Evolutionary conservation across 1,140 invertebrate genomes (phyloP).

Genomic region (Cheumatopsyche charites): DNA sequence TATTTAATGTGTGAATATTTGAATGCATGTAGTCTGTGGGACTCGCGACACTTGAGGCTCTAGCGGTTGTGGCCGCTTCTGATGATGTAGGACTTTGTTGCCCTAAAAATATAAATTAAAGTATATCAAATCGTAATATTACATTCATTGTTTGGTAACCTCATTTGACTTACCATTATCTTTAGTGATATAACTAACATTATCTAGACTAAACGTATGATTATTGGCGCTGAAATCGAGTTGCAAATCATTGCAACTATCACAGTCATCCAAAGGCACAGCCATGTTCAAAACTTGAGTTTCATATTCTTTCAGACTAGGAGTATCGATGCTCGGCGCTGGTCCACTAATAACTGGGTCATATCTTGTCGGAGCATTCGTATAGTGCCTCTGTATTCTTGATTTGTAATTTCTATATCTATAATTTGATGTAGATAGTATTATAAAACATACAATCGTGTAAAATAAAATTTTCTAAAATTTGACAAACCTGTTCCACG

Average conservation of each 20-base stretch:
- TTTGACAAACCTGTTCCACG: conserved; percentile 81
- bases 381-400: conserved; percentile 67
- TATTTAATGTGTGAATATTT: conserved; percentile 61
- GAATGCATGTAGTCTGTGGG: conserved; percentile 54
- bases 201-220: conserved; percentile 84
- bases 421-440: conserved; percentile 44
- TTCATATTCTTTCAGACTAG: conserved; percentile 79
- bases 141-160: not conserved
- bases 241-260: conserved; percentile 71
- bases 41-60: conserved; percentile 71
- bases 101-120: conserved; percentile 57
- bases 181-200: conserved; percentile 84
- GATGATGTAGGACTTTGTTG: conserved; percentile 81
- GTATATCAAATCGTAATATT: conserved; percentile 32
- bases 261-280: conserved; percentile 79
- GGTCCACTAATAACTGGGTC: conserved; percentile 80
- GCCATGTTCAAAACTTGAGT: conserved; percentile 90
- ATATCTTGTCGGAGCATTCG: conserved; percentile 65
- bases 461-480: not conserved
- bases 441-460: conserved; percentile 18
- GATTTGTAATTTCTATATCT: conserved; percentile 83
- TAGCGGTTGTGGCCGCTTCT: conserved; percentile 79
- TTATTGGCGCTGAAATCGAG: conserved; percentile 87
- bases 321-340: conserved; percentile 54
- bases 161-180: conserved; percentile 65